phyloP scores from a whole-genome alignment of 2,797 vertebrate genomes.

The Hyperoplus lanceolatus region DNA sequence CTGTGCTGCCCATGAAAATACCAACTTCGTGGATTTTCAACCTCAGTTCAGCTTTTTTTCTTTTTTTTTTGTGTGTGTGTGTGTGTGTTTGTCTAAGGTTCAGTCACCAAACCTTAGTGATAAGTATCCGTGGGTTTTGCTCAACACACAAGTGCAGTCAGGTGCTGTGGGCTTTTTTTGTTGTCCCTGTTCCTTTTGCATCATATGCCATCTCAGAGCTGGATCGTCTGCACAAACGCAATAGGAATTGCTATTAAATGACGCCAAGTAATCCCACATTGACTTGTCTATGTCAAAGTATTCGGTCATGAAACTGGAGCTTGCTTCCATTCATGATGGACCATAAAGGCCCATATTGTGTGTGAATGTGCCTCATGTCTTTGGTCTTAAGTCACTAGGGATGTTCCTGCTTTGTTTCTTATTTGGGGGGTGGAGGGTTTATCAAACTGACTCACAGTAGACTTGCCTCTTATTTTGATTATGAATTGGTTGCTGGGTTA shows the following conservation, averaged over 20 bases:
- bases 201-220: slow-evolving; percentile 23
- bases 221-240: slow-evolving; percentile 21
- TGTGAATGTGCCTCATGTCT: slow-evolving; percentile 65
- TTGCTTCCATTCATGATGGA: slow-evolving; percentile 40
- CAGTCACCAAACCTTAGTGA: slow-evolving; percentile 33
- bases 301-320: slow-evolving; percentile 49
- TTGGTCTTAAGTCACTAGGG: slow-evolving; percentile 53
- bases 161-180: slow-evolving; percentile 47
- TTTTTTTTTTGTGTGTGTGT: too few species aligned
- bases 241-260: slow-evolving; percentile 17
- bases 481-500: slow-evolving; percentile 39
- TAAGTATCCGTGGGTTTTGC: slow-evolving; percentile 16
- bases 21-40: slow-evolving; percentile 40
- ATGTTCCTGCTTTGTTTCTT: slow-evolving; percentile 53
- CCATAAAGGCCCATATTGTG: slow-evolving; percentile 51
- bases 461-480: slow-evolving; percentile 45
- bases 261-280: slow-evolving; percentile 46
- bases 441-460: slow-evolving; percentile 33
- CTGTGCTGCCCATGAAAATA: slow-evolving; percentile 44
- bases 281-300: slow-evolving; percentile 44
- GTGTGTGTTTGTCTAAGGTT: slow-evolving; percentile 3
- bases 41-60: slow-evolving; percentile 34
- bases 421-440: slow-evolving; percentile 3
- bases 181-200: slow-evolving; percentile 15
- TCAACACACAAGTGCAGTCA: slow-evolving; percentile 35